Evolutionary conservation across 2,797 vertebrate species (phyloP).

Genomic region (Lithobates sylvaticus): DNA sequence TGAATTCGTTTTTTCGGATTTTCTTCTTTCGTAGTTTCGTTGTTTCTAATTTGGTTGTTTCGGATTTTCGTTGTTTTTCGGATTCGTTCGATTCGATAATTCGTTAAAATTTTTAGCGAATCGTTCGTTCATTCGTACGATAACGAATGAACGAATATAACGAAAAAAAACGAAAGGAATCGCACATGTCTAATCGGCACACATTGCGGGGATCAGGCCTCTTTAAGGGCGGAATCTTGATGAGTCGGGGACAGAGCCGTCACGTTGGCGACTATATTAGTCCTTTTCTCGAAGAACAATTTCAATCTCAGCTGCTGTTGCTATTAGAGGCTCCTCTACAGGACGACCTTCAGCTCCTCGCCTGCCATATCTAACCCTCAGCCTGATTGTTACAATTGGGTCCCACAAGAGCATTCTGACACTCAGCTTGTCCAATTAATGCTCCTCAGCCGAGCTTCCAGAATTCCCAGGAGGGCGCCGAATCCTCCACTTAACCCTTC

Average conservation of each 20-base stretch:
- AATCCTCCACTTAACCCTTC: slow-evolving; percentile 16
- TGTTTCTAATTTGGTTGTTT: too few relatives aligned
- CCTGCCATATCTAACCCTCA: slow-evolving; percentile 2
- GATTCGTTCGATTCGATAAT: too few relatives aligned
- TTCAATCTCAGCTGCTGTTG: neutral
- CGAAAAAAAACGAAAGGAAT: too few relatives aligned
- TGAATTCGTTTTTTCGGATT: too few relatives aligned
- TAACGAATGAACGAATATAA: too few relatives aligned
- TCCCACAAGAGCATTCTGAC: slow-evolving; percentile 35
- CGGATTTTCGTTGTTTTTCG: too few relatives aligned
- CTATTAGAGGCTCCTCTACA: slow-evolving; percentile 28
- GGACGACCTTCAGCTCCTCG: slow-evolving; percentile 49
- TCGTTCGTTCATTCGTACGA: too few relatives aligned
- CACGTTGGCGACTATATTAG: neutral
- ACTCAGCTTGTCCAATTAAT: slow-evolving; percentile 51
- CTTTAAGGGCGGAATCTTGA: neutral
- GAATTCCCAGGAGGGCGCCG: slow-evolving; percentile 12
- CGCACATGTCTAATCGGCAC: too few relatives aligned
- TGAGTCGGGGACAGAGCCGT: slow-evolving; percentile 5
- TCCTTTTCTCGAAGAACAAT: slow-evolving; percentile 12
- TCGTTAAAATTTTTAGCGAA: too few relatives aligned
- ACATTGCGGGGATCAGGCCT: neutral
- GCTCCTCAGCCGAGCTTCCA: slow-evolving; percentile 26
- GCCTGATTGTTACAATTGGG: slow-evolving; percentile 42
- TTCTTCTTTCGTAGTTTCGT: too few relatives aligned